phyloP scores from a whole-genome alignment of 2,888 invertebrate species.

The Caenorhabditis sp. region DNA sequence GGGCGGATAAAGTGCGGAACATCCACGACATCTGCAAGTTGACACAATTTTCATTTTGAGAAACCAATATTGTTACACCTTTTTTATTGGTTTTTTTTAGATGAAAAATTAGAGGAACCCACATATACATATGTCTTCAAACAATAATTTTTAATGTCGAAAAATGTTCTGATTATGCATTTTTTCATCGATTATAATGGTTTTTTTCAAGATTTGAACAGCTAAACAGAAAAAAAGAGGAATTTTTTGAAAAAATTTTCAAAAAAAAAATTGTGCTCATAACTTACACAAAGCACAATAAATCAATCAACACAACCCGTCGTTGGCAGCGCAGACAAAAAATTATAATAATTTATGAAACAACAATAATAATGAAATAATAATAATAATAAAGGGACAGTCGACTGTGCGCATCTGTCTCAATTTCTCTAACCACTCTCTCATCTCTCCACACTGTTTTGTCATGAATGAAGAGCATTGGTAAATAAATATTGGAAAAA shows the following conservation, averaged over 20 bases:
- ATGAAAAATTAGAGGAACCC: too few species aligned
- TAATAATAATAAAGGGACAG: not conserved
- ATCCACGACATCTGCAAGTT: conserved; percentile 61
- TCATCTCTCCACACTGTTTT: not conserved
- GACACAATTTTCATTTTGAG: too few species aligned
- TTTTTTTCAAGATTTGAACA: too few species aligned
- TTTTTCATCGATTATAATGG: too few species aligned
- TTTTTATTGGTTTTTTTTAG: too few species aligned
- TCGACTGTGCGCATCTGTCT: conserved; percentile 2
- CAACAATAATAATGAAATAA: not conserved
- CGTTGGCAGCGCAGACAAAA: not conserved
- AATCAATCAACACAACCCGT: not conserved
- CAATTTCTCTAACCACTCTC: not conserved
- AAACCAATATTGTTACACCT: too few species aligned
- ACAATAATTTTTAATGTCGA: too few species aligned
- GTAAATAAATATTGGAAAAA: not conserved
- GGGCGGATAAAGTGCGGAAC: conserved; percentile 62
- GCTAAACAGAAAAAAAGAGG: too few species aligned
- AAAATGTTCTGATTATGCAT: too few species aligned
- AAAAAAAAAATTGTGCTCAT: not conserved
- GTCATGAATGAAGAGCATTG: not conserved
- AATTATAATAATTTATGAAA: not conserved
- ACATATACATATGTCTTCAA: too few species aligned
- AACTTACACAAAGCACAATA: not conserved
- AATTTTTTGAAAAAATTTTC: not conserved